A percentile compares a stretch with the other conserved stretches of the same genome.
Evolutionary conservation across 2,797 vertebrate species (phyloP).

Genomic region (Oreochromis mossambicus): DNA sequence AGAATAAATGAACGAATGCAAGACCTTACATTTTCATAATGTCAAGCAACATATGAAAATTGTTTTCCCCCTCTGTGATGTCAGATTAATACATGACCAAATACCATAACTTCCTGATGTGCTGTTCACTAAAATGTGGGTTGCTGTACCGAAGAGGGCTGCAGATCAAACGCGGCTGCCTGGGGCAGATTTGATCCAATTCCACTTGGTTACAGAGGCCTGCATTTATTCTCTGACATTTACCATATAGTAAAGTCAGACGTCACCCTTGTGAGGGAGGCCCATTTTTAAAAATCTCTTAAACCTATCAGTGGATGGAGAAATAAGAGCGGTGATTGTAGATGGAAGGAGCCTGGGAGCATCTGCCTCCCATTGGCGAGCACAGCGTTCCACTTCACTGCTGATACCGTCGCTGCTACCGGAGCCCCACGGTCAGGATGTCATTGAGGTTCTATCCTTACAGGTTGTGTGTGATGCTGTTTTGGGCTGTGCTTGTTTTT

Average conservation of each 20-base stretch:
- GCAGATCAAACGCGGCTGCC: conserved; percentile 72
- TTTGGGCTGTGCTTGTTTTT: conserved; percentile 47
- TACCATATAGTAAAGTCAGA: conserved; percentile 62
- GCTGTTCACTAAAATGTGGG: conserved; percentile 33
- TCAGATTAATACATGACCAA: conserved; percentile 66
- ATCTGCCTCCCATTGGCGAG: conserved; percentile 76
- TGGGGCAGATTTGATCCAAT: conserved; percentile 73
- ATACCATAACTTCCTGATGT: conserved; percentile 68
- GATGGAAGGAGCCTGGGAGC: conserved; percentile 33
- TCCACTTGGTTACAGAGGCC: conserved; percentile 69
- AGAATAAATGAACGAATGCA: conserved; percentile 32
- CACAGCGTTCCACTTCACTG: conserved; percentile 69
- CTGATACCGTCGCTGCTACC: conserved; percentile 58
- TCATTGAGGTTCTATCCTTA: conserved; percentile 74
- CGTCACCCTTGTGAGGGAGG: conserved; percentile 46
- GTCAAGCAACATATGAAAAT: conserved; percentile 68
- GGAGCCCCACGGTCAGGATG: conserved; percentile 62
- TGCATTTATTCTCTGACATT: conserved; percentile 74
- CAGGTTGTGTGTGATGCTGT: conserved; percentile 58
- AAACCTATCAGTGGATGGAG: conserved; percentile 44
- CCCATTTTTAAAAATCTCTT: conserved; percentile 48
- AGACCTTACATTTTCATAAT: conserved; percentile 39
- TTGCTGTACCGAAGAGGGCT: conserved; percentile 45
- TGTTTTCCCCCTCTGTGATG: conserved; percentile 57
- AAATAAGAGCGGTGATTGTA: conserved; percentile 12